phyloP scores from a whole-genome alignment of 2,797 vertebrate genomes.

The Sarcoramphus papa region DNA sequence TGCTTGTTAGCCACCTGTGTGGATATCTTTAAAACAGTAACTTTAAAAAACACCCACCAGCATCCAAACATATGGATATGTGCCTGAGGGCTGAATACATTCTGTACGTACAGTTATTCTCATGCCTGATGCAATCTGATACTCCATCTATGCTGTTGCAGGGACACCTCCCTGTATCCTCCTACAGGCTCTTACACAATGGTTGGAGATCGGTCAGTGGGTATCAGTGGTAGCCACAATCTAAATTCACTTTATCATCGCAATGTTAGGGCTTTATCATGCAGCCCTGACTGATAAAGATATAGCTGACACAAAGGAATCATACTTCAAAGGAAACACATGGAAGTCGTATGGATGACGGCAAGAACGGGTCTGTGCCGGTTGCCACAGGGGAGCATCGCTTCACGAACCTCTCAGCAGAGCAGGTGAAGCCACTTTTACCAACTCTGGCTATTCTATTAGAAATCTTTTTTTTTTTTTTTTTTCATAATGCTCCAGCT shows the following conservation, averaged over 20 bases:
- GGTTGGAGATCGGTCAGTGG: background rate
- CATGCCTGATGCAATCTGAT: constrained; percentile 4
- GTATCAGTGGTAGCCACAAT: background rate
- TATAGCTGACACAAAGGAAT: background rate
- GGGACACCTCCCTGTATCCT: background rate
- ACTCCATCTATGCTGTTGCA: background rate
- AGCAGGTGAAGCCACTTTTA: background rate
- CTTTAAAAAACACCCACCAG: constrained; percentile 58
- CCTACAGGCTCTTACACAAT: background rate
- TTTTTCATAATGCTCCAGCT: background rate
- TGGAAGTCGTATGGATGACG: accelerated
- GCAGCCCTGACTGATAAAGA: background rate
- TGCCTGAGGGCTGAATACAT: constrained; percentile 40
- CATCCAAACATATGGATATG: constrained; percentile 51
- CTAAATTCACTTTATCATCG: background rate
- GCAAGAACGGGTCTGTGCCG: accelerated
- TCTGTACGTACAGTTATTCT: constrained; percentile 20
- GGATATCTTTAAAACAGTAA: constrained; percentile 50
- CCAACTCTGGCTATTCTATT: background rate
- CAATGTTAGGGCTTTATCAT: background rate
- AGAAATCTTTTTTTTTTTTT: background rate
- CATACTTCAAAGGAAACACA: background rate
- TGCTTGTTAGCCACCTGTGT: constrained; percentile 42
- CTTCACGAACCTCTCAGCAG: background rate
- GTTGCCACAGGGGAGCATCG: background rate